A percentile compares a stretch with the other conserved stretches of the same genome.
These are phyloP conservation scores for Drosophila tani DNA, from an alignment of 1,140 invertebrate genomes.

Conservation along the genomic window DNA sequence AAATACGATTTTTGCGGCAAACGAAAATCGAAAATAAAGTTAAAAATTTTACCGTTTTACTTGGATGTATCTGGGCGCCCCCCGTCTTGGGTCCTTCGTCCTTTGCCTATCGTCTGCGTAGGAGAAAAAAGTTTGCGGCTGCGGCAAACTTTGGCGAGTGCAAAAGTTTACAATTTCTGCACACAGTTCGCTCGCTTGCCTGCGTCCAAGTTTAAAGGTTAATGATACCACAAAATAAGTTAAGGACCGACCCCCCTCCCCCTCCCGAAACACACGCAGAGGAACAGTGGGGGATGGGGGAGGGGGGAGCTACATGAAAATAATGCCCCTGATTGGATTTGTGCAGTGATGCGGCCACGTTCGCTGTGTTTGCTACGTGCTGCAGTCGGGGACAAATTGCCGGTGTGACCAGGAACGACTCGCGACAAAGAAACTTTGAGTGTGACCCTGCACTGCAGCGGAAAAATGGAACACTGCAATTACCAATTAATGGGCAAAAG, in stretches of 20 bases:
- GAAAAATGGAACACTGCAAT: conserved; percentile 8
- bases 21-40: conserved; percentile 83
- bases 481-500: conserved; percentile 1
- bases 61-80: conserved; percentile 11
- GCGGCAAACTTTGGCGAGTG: conserved; percentile 67
- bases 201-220: conserved; percentile 78
- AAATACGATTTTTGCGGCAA: conserved; percentile 82
- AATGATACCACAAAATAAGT: conserved; percentile 83
- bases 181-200: conserved; percentile 59
- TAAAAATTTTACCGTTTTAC: conserved; percentile 76
- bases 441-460: conserved; percentile 32
- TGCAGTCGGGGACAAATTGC: conserved; percentile 46
- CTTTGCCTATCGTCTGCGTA: neutral
- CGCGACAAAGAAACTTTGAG: conserved; percentile 9
- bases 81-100: neutral
- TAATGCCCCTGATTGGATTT: conserved; percentile 75
- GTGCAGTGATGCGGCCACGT: conserved; percentile 58
- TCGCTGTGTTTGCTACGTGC: conserved; percentile 63
- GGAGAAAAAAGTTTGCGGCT: conserved; percentile 54
- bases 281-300: neutral
- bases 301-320: conserved; percentile 28
- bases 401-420: conserved; percentile 37
- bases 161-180: conserved; percentile 78
- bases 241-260: conserved; percentile 45
- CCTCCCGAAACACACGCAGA: conserved; percentile 23